Percentiles rank a stretch among this genome's conserved stretches.
Evolutionary conservation across 2,113 vertebrate genomes (phyloP).

Genomic region (Euleptes europaea): DNA sequence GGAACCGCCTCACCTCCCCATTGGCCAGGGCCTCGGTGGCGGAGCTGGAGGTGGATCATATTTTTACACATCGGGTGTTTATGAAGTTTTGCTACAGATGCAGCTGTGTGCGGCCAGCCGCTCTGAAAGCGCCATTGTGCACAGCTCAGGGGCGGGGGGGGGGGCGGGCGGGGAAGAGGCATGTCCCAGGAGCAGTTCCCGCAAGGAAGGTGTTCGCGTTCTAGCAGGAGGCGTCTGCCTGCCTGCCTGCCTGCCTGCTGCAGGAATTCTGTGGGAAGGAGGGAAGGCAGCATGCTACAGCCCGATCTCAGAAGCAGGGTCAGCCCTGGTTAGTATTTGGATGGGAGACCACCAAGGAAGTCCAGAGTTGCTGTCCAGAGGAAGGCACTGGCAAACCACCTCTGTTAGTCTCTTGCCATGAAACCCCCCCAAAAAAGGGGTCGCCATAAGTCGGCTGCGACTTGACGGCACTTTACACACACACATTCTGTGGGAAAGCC

Average conservation of each 20-base stretch:
- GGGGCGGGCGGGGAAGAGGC: not conserved
- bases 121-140: not conserved
- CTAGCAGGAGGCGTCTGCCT: not conserved
- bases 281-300: too few species aligned
- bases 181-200: not conserved
- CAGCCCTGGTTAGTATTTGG: too few species aligned
- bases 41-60: conserved; percentile 27
- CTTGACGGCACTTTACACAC: too few species aligned
- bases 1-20: conserved; percentile 14
- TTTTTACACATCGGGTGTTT: conserved; percentile 24
- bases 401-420: too few species aligned
- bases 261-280: too few species aligned
- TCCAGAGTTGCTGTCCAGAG: too few species aligned
- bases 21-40: conserved; percentile 14
- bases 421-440: too few species aligned
- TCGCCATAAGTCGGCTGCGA: too few species aligned
- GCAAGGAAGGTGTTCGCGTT: not conserved
- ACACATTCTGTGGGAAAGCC: not conserved
- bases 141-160: not conserved
- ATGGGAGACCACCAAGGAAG: too few species aligned
- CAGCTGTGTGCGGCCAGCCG: not conserved
- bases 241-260: not conserved
- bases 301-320: too few species aligned
- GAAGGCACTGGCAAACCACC: too few species aligned
- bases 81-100: not conserved